phyloP scores from a whole-genome alignment of 2,888 invertebrate species.

The Caprella mutica region DNA sequence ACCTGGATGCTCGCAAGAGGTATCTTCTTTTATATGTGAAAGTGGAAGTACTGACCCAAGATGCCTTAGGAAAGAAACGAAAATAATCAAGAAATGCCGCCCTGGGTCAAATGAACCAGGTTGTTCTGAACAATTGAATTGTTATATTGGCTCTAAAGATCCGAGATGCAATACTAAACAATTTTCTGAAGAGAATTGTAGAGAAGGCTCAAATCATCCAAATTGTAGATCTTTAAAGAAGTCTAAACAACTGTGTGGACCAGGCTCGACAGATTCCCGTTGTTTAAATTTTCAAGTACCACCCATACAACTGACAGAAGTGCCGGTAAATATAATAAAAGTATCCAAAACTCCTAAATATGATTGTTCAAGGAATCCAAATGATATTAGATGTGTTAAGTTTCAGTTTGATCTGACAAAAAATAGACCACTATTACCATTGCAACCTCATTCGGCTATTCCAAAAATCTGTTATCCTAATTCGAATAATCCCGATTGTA shows the following conservation, averaged over 20 bases:
- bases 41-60: no score
- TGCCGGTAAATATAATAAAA: background rate
- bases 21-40: background rate
- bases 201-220: slow-evolving; percentile 23
- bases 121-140: slow-evolving; percentile 15
- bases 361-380: background rate
- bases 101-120: slow-evolving; percentile 38
- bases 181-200: slow-evolving; percentile 14
- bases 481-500: slow-evolving; percentile 18
- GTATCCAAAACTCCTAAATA: background rate
- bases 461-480: background rate
- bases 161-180: slow-evolving; percentile 37
- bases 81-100: no score
- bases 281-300: slow-evolving; percentile 29
- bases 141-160: slow-evolving; percentile 38
- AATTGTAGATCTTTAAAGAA: slow-evolving; percentile 12
- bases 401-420: background rate
- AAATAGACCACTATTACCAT: background rate
- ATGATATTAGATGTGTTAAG: background rate
- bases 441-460: background rate
- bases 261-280: slow-evolving; percentile 35
- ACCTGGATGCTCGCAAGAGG: slow-evolving; percentile 2
- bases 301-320: background rate
- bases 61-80: no score
- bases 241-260: slow-evolving; percentile 20